phyloP scores from a whole-genome alignment of 2,797 vertebrate genomes.

The Acipenser ruthenus region DNA sequence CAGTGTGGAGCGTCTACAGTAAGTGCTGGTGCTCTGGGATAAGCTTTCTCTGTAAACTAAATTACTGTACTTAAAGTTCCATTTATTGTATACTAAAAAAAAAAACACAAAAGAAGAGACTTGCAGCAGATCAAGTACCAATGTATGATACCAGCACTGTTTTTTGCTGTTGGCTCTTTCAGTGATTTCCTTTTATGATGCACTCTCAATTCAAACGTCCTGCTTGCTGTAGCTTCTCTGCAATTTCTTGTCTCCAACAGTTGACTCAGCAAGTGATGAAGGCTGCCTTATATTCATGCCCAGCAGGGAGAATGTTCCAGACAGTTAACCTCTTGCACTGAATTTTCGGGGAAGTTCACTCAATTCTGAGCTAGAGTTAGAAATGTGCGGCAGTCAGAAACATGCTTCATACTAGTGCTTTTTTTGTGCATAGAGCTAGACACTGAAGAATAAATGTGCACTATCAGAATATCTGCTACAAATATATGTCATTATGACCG shows the following conservation, averaged over 20 bases:
- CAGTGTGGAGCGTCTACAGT: too few species aligned
- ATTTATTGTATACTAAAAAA: too few species aligned
- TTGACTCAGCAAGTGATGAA: neutral
- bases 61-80: too few species aligned
- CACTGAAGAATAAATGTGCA: too few species aligned
- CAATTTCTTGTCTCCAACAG: neutral
- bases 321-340: slow-evolving; percentile 4
- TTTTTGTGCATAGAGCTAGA: too few species aligned
- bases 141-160: neutral
- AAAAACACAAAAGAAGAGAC: too few species aligned
- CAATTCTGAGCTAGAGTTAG: neutral
- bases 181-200: neutral
- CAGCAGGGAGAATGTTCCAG: neutral
- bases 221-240: neutral
- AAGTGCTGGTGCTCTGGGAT: too few species aligned
- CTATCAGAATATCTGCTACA: too few species aligned
- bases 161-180: neutral
- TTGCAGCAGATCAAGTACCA: neutral
- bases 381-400: neutral
- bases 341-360: neutral
- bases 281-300: neutral
- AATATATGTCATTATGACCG: too few species aligned
- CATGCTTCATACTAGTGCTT: neutral
- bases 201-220: neutral
- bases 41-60: too few species aligned